These are phyloP conservation scores for Steatocranus sp. DNA, from an alignment of 2,797 vertebrate species.

Conservation along the genomic window DNA sequence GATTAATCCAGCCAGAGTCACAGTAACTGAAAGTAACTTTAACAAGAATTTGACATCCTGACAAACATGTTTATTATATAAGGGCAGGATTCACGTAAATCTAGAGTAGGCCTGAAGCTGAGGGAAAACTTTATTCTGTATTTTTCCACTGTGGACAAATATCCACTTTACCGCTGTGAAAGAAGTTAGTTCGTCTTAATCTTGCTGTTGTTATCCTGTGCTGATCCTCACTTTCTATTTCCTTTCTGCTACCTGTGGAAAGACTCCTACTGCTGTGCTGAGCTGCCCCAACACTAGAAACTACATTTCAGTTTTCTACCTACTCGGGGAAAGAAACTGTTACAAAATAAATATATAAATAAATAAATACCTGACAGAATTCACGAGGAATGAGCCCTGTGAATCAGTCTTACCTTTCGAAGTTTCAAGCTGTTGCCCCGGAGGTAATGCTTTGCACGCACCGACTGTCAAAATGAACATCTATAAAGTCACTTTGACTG, in stretches of 20 bases:
- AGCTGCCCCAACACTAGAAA: not conserved
- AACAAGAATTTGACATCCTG: not conserved
- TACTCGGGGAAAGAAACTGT: slow-evolving; percentile 36
- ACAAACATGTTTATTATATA: not conserved
- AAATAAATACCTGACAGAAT: slow-evolving; percentile 18
- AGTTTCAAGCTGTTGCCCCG: not conserved
- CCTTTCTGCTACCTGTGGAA: slow-evolving; percentile 30
- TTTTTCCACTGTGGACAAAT: not conserved
- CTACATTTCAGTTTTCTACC: not conserved
- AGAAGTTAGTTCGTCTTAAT: not conserved
- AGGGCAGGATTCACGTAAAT: not conserved
- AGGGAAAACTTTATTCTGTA: not conserved
- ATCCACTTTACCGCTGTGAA: not conserved
- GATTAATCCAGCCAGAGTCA: not conserved
- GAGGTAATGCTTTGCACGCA: not conserved
- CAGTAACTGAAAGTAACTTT: not conserved
- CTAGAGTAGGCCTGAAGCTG: not conserved
- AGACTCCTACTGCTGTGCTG: not conserved
- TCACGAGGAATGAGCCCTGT: not conserved
- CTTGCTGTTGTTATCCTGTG: not conserved
- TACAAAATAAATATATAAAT: too few relatives aligned
- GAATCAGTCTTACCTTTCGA: not conserved
- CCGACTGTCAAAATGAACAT: not conserved
- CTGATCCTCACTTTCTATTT: slow-evolving; percentile 17
- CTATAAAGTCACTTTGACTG: not conserved